Conservation (phyloP, 2,888 invertebrate genomes). For the Dromius quadrimaculatus region DNA sequence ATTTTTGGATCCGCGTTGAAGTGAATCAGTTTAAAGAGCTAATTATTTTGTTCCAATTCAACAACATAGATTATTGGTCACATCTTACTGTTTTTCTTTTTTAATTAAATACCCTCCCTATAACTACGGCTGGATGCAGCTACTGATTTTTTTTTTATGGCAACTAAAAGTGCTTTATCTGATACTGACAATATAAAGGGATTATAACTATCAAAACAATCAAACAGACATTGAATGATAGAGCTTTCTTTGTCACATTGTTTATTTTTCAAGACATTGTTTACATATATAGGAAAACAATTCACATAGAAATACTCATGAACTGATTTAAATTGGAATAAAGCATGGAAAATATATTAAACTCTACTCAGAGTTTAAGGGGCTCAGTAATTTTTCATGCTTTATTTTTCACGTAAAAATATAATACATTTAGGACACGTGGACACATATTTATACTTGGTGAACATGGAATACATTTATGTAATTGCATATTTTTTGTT, state of each 20-base stretch:
- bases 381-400: conserved; percentile 41
- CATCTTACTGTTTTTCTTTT: no score
- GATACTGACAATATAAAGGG: no score
- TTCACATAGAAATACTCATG: neutral
- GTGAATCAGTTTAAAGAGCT: no score
- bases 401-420: conserved; percentile 12
- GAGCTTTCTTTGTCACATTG: conserved; percentile 3
- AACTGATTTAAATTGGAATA: neutral
- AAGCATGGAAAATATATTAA: conserved; percentile 41
- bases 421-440: conserved; percentile 1
- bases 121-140: no score
- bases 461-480: neutral
- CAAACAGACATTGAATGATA: neutral
- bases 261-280: conserved; percentile 28
- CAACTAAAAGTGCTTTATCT: no score
- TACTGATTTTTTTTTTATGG: no score
- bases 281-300: conserved; percentile 39
- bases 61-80: no score
- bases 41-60: no score
- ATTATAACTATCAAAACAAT: no score
- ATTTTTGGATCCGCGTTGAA: no score
- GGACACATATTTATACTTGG: neutral
- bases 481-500: neutral
- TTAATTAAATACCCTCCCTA: no score
- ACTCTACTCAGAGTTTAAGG: conserved; percentile 38